phyloP scores from a whole-genome alignment of 2,888 invertebrate genomes.

The Campaea margaritaria region DNA sequence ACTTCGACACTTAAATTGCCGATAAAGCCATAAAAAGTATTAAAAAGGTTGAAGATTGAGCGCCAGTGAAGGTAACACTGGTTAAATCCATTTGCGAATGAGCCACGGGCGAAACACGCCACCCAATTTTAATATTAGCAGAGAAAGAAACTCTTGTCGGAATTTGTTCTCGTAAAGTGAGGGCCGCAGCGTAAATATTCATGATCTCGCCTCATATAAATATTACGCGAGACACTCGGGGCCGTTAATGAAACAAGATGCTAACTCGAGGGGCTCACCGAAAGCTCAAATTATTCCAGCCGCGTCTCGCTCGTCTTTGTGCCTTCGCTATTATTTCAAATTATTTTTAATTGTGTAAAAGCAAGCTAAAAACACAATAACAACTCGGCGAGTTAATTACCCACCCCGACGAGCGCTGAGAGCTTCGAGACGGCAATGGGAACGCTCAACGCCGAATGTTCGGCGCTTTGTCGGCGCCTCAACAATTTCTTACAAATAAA shows the following conservation, averaged over 20 bases:
- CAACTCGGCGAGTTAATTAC: conserved; percentile 71
- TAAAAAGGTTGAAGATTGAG: conserved; percentile 5
- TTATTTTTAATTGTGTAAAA: conserved; percentile 82
- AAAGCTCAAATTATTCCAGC: conserved; percentile 72
- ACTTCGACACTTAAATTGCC: conserved; percentile 22
- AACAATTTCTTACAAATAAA: conserved; percentile 68
- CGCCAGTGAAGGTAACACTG: conserved; percentile 31
- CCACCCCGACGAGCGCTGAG: conserved; percentile 59
- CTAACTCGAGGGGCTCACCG: conserved; percentile 65
- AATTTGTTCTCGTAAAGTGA: conserved; percentile 61
- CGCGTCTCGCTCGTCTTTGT: conserved; percentile 66
- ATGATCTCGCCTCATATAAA: conserved; percentile 74
- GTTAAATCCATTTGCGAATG: conserved; percentile 30
- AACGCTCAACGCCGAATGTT: conserved; percentile 66
- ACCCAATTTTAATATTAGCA: conserved; percentile 53
- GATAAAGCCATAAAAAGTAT: conserved; percentile 18
- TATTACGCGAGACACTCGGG: conserved; percentile 66
- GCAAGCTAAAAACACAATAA: conserved; percentile 74
- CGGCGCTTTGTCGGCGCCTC: conserved; percentile 49
- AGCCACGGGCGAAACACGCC: conserved; percentile 31
- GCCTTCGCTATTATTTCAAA: conserved; percentile 76
- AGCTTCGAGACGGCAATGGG: conserved; percentile 54
- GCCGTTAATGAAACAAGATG: conserved; percentile 79
- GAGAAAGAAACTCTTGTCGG: conserved; percentile 53
- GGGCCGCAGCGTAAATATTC: conserved; percentile 71